A percentile compares a stretch with the other conserved stretches of the same genome.
Evolutionary conservation across 2,888 invertebrate genomes (phyloP).

Genomic region (Aplocera efformata): DNA sequence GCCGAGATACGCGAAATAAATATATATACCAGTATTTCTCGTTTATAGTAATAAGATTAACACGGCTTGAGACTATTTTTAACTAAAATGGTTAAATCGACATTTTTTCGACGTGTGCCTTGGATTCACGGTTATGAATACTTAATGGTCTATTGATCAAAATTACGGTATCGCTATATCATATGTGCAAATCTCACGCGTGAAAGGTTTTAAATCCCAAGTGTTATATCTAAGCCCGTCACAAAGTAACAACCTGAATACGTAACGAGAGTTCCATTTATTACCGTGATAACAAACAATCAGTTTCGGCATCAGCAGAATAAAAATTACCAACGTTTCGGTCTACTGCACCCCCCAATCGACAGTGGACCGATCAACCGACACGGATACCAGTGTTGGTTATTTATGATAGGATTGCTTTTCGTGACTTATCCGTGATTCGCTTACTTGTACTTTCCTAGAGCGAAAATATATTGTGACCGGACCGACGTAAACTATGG

Average conservation of each 20-base stretch:
- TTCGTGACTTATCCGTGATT: slow-evolving; percentile 1
- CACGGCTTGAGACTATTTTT: no score
- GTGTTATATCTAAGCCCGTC: slow-evolving; percentile 12
- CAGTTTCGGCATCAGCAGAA: slow-evolving; percentile 12
- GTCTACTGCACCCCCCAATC: slow-evolving; percentile 34
- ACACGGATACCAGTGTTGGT: slow-evolving; percentile 21
- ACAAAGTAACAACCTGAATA: slow-evolving; percentile 40
- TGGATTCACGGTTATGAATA: no score
- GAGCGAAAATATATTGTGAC: slow-evolving; percentile 2
- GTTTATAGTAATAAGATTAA: no score
- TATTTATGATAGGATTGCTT: no score
- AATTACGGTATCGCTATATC: slow-evolving; percentile 7
- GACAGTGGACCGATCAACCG: slow-evolving; percentile 29
- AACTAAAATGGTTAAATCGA: no score
- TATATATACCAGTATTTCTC: no score
- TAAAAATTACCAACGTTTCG: slow-evolving; percentile 28
- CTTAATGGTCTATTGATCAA: no score
- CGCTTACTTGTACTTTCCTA: not conserved
- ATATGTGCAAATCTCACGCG: no score
- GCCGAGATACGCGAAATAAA: no score
- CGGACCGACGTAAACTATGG: slow-evolving; percentile 4
- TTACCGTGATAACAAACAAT: slow-evolving; percentile 32
- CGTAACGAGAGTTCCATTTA: slow-evolving; percentile 41
- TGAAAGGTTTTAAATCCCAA: no score
- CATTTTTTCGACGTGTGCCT: no score